phyloP scores from a whole-genome alignment of 2,113 vertebrate genomes.

The Pomatorhinus ruficollis region DNA sequence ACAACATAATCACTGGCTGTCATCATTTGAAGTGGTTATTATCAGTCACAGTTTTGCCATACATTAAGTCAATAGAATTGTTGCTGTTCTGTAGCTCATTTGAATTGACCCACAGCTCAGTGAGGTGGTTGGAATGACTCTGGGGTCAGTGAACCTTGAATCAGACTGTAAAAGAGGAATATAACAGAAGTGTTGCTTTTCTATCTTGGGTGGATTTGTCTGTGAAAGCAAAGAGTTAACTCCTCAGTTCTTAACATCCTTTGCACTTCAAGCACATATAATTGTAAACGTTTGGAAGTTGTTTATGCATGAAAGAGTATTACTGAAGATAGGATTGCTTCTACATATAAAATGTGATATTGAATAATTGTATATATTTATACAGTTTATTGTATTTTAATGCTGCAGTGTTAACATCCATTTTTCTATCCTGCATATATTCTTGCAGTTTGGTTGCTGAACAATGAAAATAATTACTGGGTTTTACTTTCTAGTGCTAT shows the following conservation, averaged over 20 bases:
- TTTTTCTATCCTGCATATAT: neutral
- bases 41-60: neutral
- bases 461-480: neutral
- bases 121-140: neutral
- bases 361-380: neutral
- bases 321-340: neutral
- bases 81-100: neutral
- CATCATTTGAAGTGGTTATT: neutral
- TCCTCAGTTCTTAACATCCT: neutral
- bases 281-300: neutral
- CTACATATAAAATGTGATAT: neutral
- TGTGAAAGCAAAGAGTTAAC: neutral
- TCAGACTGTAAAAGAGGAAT: neutral
- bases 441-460: neutral
- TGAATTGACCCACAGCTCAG: neutral
- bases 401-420: neutral
- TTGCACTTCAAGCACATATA: neutral
- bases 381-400: neutral
- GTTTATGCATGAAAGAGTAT: neutral
- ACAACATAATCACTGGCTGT: neutral
- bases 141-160: neutral
- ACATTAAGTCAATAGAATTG: fast-evolving
- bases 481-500: neutral
- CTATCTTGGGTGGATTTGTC: neutral
- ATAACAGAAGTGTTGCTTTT: neutral